Percentiles rank a stretch among this genome's conserved stretches.
Evolutionary conservation across 2,113 vertebrate genomes (phyloP).

Genomic region (Marmota monax): DNA sequence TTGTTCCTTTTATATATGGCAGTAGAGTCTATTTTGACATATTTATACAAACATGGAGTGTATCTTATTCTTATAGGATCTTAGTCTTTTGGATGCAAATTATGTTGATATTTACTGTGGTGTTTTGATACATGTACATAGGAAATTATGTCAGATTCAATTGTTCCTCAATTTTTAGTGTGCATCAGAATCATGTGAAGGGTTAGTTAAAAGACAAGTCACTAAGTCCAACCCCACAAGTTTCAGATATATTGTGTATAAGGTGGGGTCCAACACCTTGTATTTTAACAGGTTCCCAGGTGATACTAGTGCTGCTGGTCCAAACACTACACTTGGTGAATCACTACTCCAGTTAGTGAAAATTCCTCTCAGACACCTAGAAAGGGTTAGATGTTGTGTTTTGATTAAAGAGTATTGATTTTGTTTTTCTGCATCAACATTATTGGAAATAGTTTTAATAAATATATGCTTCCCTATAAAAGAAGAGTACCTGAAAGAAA

Average conservation of each 20-base stretch:
- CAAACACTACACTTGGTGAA: neutral
- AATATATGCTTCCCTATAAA: neutral
- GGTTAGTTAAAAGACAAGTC: neutral
- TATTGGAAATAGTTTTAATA: neutral
- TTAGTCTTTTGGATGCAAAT: too few relatives aligned
- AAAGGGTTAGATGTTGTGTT: neutral
- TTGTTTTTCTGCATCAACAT: neutral
- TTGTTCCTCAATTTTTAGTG: neutral
- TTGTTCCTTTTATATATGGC: too few relatives aligned
- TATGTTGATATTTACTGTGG: too few relatives aligned
- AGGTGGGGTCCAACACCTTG: neutral
- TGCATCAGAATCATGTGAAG: neutral
- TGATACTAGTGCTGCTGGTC: neutral
- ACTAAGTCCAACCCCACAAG: rapidly evolving
- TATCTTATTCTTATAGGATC: too few relatives aligned
- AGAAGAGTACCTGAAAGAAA: neutral
- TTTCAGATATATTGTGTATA: neutral
- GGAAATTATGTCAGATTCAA: too few relatives aligned
- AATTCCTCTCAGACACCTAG: neutral
- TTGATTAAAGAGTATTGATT: neutral
- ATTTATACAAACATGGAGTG: too few relatives aligned
- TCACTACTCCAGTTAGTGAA: neutral
- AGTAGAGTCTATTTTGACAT: too few relatives aligned
- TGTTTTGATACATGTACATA: too few relatives aligned
- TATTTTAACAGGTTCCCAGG: neutral